A percentile compares a stretch with the other conserved stretches of the same genome.
phyloP scores from a whole-genome alignment of 2,797 vertebrate species.

The Chrysolophus pictus region DNA sequence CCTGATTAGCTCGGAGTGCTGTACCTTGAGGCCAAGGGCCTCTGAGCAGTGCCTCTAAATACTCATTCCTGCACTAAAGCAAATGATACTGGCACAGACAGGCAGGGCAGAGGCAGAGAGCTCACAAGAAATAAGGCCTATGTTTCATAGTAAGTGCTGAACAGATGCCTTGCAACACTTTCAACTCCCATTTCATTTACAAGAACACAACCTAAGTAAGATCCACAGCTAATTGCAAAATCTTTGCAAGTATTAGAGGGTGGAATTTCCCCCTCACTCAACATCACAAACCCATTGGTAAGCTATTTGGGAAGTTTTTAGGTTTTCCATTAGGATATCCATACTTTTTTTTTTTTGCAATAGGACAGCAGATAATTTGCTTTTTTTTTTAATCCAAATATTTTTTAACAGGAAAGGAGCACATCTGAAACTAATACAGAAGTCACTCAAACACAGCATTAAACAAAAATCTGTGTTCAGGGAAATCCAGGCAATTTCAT shows the following conservation, averaged over 20 bases:
- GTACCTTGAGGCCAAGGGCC: background rate
- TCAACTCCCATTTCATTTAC: background rate
- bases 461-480: constrained; percentile 29
- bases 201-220: background rate
- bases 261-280: background rate
- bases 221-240: background rate
- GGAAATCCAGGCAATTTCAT: constrained; percentile 1
- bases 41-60: background rate
- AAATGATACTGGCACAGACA: background rate
- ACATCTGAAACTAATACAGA: constrained; percentile 65
- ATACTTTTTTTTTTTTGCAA: background rate
- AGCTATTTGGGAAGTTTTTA: background rate
- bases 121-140: background rate
- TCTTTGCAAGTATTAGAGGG: background rate
- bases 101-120: background rate
- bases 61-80: background rate
- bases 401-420: constrained; percentile 39
- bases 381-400: background rate
- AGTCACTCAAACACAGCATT: constrained; percentile 6
- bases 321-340: constrained; percentile 34
- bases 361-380: background rate
- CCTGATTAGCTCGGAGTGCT: background rate
- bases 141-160: background rate
- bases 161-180: background rate
- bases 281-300: background rate